Evolutionary conservation across 2,888 invertebrate species (phyloP), one percentile per base, ranked within the genome.

Genomic region (Athripsodes cinereus): DNA sequence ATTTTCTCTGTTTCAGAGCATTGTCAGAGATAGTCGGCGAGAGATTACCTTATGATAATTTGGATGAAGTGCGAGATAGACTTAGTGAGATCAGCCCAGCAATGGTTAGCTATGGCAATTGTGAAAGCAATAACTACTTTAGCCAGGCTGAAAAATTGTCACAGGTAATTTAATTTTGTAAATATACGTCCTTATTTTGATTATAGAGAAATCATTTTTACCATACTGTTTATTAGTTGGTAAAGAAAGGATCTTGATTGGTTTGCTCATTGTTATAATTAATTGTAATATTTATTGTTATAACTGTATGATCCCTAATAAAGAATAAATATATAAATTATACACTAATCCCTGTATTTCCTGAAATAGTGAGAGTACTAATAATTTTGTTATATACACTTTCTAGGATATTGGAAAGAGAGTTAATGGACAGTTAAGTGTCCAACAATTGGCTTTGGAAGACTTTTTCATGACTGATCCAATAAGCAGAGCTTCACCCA

Each of bases 401-500:
- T 51, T 60, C 22, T 50, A 78, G 79, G 70, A 68, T 58, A 66
- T 72, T 62, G 79, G 77, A 65, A 73, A 80, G 65, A 74, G 82
- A 6, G 73, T 81, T 22, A 80, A 79, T 13, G 78, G 78, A 22
- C 75, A 77, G 56, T 66, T 96, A 56, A 87, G 88, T 67, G 82
- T 92, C 2, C 83, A 86, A 66, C 81, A 89, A 67, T 88, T 87
- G 71, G 79, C 83, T 58, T 78, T 99, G 60, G 88, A 91, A 73
- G 90, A 92, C 69, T 92, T 85, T 74, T 92, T 86, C 72, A 97
- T 98, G 96, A 99, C 99, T 11, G 96, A 99, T 75, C 79, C 91
- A 5, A 93, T 99, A 69, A 94, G 95, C 64, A 84, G 98, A 70
- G 95, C 98, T 26, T 99, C 98, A 2, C 90, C 92, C 62, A 98